Base-by-base conservation (phyloP, 2,888 invertebrate species). In the Tetropium fuscum region DNA sequence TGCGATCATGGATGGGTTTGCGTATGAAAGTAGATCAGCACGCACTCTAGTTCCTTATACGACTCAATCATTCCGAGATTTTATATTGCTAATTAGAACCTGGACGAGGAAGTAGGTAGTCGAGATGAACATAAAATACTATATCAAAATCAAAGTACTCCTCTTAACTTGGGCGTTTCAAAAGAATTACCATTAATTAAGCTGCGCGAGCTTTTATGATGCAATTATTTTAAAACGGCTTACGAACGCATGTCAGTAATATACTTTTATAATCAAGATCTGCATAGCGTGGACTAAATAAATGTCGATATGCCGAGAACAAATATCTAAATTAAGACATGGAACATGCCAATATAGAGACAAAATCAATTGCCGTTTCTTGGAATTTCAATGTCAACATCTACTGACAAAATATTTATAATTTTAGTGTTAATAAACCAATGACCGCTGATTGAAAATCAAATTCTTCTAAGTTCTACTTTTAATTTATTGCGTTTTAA, bases 11-110 rank as follows among this genome's bases (percentile, higher is more conserved):
- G 71, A 71, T 72, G 63, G 60, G 55, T 60, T 54, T 69, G 71
- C 69, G 70, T 68, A 70, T 55, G 73, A 74, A 74, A 74, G 73
- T 73, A 62, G 75, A 73, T 66, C 74, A 66, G 60, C 64, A 68
- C 68, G 71, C 71, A 70, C 64, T 51, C 36, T 20, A 55, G 38
- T 60, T 64, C 60, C 64, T 60, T 55, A 58, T 64, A 43, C 60
- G 54, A 40, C 47, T 47, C 41, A 27, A 47, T 41, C 51, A 44
- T 36, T 44, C 60, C 13, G 63, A 55, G 60, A 58, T 63, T 63
- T 63, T 63, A 64, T 60, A 60, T 53, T 11, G 64, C 60, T 58
- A 64, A 64, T 64, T 60, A 60, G 60, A 53, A 43, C 55, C 53
- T 59, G n/a, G 63, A 53, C 49, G 32, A 59, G 59, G 61, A 58